Percentiles rank a stretch among this genome's conserved stretches.
Conservation (phyloP, 2,888 invertebrate genomes). For the Phragmatobia fuliginosa region DNA sequence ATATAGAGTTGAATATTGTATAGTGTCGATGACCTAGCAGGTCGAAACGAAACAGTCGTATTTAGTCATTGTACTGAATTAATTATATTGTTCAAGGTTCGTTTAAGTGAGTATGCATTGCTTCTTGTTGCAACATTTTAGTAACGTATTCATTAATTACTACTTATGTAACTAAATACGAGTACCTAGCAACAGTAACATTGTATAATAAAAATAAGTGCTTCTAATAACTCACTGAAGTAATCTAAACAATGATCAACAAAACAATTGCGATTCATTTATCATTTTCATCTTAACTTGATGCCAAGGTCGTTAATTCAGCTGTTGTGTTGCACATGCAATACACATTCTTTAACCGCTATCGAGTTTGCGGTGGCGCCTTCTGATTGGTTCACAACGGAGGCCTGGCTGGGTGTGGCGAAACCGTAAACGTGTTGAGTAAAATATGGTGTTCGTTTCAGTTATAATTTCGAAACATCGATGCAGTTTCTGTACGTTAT, state of each 20-base stretch:
- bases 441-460: constrained; percentile 49
- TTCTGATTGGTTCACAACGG: constrained; percentile 74
- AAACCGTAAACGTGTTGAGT: constrained; percentile 58
- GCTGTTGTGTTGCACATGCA: constrained; percentile 73
- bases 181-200: constrained; percentile 3
- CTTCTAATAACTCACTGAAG: background rate
- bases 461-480: constrained; percentile 55
- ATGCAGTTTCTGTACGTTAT: constrained; percentile 38
- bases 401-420: constrained; percentile 84
- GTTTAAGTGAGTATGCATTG: constrained; percentile 24
- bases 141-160: constrained; percentile 3
- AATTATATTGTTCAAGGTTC: constrained; percentile 11
- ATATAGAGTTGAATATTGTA: background rate
- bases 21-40: background rate
- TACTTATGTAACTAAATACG: background rate
- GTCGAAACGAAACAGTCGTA: background rate
- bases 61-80: background rate
- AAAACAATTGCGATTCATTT: background rate
- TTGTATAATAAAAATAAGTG: background rate
- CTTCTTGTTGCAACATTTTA: constrained; percentile 31
- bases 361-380: constrained; percentile 66
- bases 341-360: constrained; percentile 73
- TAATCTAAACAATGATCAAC: background rate
- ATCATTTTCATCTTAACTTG: constrained; percentile 28
- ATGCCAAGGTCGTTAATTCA: constrained; percentile 76